Evolutionary conservation across 2,113 vertebrate genomes (phyloP).

Genomic region (Petromus typicus): DNA sequence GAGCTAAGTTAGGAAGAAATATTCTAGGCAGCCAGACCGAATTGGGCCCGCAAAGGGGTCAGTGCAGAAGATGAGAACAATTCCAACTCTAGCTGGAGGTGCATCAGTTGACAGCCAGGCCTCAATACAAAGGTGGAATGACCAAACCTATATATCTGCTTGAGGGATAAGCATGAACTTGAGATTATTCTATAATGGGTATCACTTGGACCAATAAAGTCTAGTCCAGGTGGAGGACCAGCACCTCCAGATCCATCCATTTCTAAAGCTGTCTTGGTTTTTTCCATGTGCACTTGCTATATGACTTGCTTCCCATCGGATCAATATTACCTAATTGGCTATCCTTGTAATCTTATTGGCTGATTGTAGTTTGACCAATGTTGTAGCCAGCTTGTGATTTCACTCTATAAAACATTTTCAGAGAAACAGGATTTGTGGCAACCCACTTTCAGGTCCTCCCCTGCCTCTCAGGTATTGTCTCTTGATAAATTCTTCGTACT

Average conservation of each 20-base stretch:
- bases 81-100: not conserved
- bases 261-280: not conserved
- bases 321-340: not conserved
- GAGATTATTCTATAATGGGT: not conserved
- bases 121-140: not conserved
- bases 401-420: not conserved
- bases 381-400: not conserved
- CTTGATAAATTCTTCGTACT: not conserved
- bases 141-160: not conserved
- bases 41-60: not conserved
- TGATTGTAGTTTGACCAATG: not conserved
- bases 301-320: not conserved
- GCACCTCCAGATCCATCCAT: not conserved
- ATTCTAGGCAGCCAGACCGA: not conserved
- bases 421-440: not conserved
- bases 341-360: not conserved
- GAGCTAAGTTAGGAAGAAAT: not conserved
- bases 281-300: not conserved
- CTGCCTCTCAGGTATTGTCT: not conserved
- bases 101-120: not conserved
- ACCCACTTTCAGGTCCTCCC: not conserved
- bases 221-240: not conserved
- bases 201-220: not conserved
- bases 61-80: not conserved
- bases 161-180: not conserved